Base-by-base conservation (phyloP, 2,888 invertebrate species). In the Dioctria rufipes region DNA sequence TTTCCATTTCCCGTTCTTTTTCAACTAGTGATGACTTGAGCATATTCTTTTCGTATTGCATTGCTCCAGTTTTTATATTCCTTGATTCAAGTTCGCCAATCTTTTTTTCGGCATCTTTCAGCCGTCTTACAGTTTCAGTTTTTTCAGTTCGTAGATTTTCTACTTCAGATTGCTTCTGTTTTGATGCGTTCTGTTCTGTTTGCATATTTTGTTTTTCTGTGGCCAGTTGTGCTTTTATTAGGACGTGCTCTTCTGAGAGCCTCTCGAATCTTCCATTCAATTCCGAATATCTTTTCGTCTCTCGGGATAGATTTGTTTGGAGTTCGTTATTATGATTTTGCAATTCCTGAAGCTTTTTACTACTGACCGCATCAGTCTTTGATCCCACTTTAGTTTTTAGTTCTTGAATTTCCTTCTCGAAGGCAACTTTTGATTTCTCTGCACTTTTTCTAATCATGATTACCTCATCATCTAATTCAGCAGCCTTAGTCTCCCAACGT, bases 191-290 rank as follows among this genome's bases (percentile, higher is more conserved):
- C 11, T 89, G 81, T 77, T 89, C 88, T 39, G 85, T 92, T 88
- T 94, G 93, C 11, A 95, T 90, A 84, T 93, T 92, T 89, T 96
- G 94, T 86, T 95, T 96, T 87, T 96, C 95, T 80, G 93, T 94
- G 4, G 94, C 94, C 3, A 96, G 89, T 86, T 95, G 93, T 5
- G 95, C 94, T 89, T 95, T 96, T 82, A 94, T 94, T 0, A 95
- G 92, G 0, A 96, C 94, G 84, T 95, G 95, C 86, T 96, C 96
- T 87, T 96, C 96, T 86, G 95, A 94, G 54, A 97, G 88, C 82
- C 94, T 91, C 87, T 96, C 96, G 88, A 95, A 96, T 88, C 95
- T 95, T 25, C 92, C 91, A 46, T 95, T 95, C 78, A 97, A 90
- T 84, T 95, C 95, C 69, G 94, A 94, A 86, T 94, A 94, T 83